These are phyloP conservation scores for Acrocephalus kingi DNA, from an alignment of 2,113 vertebrate genomes.

Conservation along the genomic window DNA sequence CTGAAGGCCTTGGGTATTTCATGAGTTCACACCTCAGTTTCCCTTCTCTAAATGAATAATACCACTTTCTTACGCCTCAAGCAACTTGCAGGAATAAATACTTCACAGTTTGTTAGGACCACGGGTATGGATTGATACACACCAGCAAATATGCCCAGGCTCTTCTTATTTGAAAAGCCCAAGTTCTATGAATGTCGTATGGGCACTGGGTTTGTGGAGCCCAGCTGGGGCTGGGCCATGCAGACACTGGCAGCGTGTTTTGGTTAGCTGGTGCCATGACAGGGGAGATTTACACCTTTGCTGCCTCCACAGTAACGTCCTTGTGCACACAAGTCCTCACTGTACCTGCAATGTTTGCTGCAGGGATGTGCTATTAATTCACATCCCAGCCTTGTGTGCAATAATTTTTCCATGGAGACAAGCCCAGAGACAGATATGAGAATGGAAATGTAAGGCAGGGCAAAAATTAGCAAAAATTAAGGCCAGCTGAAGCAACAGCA, in stretches of 20 bases:
- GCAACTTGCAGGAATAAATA: not conserved
- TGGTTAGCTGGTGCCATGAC: not conserved
- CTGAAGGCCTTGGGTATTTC: not conserved
- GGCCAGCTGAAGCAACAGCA: not conserved
- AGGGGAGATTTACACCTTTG: not conserved
- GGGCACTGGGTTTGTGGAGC: not conserved
- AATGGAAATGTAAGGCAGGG: not conserved
- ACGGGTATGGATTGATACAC: not conserved
- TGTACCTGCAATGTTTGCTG: not conserved
- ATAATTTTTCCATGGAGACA: not conserved
- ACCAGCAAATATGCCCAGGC: rapidly evolving
- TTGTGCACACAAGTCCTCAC: conserved; percentile 19
- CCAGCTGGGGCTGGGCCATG: rapidly evolving
- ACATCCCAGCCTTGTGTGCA: not conserved
- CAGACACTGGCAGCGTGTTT: rapidly evolving
- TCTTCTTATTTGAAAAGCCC: not conserved
- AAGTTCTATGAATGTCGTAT: rapidly evolving
- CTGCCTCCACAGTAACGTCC: not conserved
- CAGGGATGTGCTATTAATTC: conserved; percentile 3
- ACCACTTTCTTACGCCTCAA: not conserved
- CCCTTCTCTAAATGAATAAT: not conserved
- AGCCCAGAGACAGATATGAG: not conserved
- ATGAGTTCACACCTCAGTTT: not conserved
- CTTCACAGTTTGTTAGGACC: not conserved
- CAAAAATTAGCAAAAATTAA: not conserved